Conservation (phyloP, 2,113 vertebrate species). For the Ia io region DNA sequence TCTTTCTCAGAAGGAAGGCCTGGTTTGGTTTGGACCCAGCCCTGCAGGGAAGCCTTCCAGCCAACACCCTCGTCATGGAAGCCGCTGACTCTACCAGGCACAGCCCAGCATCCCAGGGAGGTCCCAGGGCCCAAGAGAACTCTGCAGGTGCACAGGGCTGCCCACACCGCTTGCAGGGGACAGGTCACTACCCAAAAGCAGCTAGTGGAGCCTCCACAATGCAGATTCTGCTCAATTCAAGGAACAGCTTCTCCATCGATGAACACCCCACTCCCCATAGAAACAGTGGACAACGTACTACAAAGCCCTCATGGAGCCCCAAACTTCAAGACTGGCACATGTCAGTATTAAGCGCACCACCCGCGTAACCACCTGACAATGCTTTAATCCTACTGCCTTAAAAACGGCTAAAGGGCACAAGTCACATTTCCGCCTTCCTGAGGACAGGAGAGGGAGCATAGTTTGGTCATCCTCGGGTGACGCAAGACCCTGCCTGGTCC, state of each 20-base stretch:
- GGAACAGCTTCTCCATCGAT: background rate
- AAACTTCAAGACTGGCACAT: background rate
- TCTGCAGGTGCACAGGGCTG: background rate
- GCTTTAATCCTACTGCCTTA: background rate
- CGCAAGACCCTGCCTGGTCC: no score
- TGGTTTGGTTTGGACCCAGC: background rate
- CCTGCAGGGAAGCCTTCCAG: background rate
- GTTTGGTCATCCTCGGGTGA: background rate
- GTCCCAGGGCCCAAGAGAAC: background rate
- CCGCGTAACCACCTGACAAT: background rate
- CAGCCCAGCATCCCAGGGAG: background rate
- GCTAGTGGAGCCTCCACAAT: background rate
- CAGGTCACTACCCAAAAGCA: background rate
- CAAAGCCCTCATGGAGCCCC: background rate
- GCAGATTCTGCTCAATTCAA: background rate
- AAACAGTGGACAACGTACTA: background rate
- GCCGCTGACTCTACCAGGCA: background rate
- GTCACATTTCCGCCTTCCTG: background rate
- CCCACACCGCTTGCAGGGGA: background rate
- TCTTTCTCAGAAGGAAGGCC: background rate
- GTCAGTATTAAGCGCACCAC: background rate
- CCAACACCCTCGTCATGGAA: background rate
- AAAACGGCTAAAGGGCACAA: background rate
- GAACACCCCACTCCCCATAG: background rate
- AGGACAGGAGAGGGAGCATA: background rate